A percentile compares a stretch with the other conserved stretches of the same genome.
These are phyloP conservation scores for Calliphora vicina DNA, from an alignment of 1,140 invertebrate species.

Conservation along the genomic window DNA sequence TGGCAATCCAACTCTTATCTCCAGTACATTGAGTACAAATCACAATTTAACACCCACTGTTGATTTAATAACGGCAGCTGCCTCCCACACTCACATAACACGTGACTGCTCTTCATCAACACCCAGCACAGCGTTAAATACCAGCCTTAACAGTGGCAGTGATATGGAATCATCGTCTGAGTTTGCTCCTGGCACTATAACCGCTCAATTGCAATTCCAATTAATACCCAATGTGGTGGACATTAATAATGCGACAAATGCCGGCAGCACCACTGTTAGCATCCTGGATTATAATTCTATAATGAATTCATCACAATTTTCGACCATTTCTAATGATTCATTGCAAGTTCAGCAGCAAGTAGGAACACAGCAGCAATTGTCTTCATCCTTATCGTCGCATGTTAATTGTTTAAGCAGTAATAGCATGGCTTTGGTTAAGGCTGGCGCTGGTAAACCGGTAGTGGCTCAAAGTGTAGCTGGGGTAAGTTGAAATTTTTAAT, in stretches of 20 bases:
- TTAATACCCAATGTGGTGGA: constrained; percentile 43
- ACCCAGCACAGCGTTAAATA: neutral
- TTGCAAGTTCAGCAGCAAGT: constrained; percentile 50
- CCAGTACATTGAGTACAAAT: constrained; percentile 35
- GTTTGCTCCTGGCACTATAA: constrained; percentile 47
- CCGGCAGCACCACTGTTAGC: constrained; percentile 37
- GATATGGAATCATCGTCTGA: constrained; percentile 40
- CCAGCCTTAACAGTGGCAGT: constrained; percentile 22
- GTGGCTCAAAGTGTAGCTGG: constrained; percentile 52
- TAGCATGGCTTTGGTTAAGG: constrained; percentile 35
- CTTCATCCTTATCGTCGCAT: constrained; percentile 33
- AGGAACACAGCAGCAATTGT: constrained; percentile 39
- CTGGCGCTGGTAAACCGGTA: constrained; percentile 50
- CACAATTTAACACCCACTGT: constrained; percentile 21
- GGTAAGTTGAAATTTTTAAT: constrained; percentile 2
- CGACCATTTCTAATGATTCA: constrained; percentile 58
- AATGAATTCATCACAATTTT: constrained; percentile 63
- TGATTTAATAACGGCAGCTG: constrained; percentile 18
- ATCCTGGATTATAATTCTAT: constrained; percentile 54
- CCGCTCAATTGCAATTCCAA: constrained; percentile 57
- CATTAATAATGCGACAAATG: constrained; percentile 19
- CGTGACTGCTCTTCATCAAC: neutral
- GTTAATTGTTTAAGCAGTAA: neutral
- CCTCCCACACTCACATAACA: too few relatives aligned
- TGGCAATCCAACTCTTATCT: constrained; percentile 41